phyloP scores from a whole-genome alignment of 2,888 invertebrate species.

The Lamellibrachia satsuma region DNA sequence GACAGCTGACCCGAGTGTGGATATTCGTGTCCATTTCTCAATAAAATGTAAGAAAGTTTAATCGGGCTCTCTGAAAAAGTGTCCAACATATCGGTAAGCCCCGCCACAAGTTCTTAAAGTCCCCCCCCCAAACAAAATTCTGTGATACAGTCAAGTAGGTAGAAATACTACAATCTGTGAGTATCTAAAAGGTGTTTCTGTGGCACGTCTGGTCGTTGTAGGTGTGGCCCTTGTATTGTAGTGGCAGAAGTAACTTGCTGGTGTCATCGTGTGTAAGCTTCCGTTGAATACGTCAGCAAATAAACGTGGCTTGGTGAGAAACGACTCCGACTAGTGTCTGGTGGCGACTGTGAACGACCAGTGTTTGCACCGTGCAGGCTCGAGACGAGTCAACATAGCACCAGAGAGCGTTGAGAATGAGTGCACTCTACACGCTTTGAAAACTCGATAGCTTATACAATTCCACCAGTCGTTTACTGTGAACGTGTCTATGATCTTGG shows the following conservation, averaged over 20 bases:
- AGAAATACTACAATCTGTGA: too few relatives aligned
- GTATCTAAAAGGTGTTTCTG: too few relatives aligned
- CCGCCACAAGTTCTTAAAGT: too few relatives aligned
- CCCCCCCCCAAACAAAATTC: too few relatives aligned
- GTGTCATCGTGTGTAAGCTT: conserved; percentile 1
- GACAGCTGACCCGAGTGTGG: too few relatives aligned
- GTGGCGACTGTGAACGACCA: neutral
- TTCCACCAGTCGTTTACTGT: neutral
- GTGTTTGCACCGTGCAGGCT: neutral
- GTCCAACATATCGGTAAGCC: too few relatives aligned
- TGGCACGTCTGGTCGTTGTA: neutral
- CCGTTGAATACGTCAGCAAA: neutral
- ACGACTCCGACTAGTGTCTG: neutral
- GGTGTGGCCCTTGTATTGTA: neutral
- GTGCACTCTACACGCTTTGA: neutral
- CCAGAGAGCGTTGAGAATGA: neutral
- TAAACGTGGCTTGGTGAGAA: neutral
- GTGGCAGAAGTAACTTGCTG: neutral
- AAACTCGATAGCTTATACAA: neutral
- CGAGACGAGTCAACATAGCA: neutral
- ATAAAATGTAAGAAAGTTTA: too few relatives aligned
- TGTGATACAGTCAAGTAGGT: too few relatives aligned
- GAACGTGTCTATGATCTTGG: neutral
- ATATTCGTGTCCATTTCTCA: too few relatives aligned
- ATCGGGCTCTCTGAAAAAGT: too few relatives aligned